These are phyloP conservation scores for Heliothis subflexa DNA, from an alignment of 1,140 invertebrate species.

Conservation along the genomic window DNA sequence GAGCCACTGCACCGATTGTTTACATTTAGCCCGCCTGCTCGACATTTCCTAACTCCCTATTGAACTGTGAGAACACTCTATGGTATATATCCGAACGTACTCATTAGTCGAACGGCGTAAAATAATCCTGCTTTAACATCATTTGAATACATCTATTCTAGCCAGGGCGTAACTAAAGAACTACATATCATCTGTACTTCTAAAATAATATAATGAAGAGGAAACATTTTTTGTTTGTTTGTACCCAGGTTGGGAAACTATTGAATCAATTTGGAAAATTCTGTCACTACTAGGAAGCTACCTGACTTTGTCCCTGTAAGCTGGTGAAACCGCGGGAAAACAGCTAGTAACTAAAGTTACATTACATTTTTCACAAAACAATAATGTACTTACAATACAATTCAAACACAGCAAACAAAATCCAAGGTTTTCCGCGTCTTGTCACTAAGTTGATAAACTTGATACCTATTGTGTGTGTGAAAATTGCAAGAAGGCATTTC, in stretches of 20 bases:
- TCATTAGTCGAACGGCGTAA: background rate
- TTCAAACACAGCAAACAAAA: conserved; percentile 9
- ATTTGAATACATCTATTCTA: background rate
- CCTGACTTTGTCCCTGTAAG: too few relatives aligned
- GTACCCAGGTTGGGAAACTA: too few relatives aligned
- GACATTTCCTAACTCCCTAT: conserved; percentile 43
- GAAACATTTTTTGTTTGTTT: too few relatives aligned
- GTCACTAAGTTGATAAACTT: conserved; percentile 29
- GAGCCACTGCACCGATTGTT: conserved; percentile 60
- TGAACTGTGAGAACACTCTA: conserved; percentile 29
- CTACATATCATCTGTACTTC: too few relatives aligned
- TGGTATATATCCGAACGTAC: conserved; percentile 10
- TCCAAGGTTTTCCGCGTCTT: conserved; percentile 10
- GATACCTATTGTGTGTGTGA: conserved; percentile 21
- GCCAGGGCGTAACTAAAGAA: background rate
- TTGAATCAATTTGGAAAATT: too few relatives aligned
- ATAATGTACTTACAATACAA: background rate
- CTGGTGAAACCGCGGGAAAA: too few relatives aligned
- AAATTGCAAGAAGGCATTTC: conserved; percentile 20
- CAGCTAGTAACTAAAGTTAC: too few relatives aligned
- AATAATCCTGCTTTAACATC: background rate
- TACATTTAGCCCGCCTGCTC: conserved; percentile 47
- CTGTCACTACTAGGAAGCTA: too few relatives aligned
- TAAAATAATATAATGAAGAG: too few relatives aligned
- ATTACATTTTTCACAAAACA: background rate